Conservation (phyloP, 1,140 invertebrate genomes). For the Aphelinus certus region DNA sequence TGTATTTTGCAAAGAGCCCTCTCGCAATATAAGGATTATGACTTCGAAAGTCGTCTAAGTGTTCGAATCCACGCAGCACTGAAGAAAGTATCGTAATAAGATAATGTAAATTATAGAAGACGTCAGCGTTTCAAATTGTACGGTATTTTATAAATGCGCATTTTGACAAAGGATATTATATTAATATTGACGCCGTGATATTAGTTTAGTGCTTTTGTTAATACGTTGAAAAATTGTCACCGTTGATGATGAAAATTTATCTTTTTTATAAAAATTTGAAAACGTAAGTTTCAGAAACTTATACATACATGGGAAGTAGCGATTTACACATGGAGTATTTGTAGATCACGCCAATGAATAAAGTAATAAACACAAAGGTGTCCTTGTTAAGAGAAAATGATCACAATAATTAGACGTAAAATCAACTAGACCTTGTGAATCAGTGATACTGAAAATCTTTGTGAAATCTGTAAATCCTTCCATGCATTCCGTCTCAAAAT, state of each 20-base stretch:
- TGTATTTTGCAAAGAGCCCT: conserved; percentile 62
- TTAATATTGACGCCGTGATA: conserved; percentile 13
- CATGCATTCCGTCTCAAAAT: background rate
- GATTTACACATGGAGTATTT: background rate
- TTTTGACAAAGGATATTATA: background rate
- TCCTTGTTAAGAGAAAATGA: too few species aligned
- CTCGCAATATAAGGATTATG: conserved; percentile 72
- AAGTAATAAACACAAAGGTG: too few species aligned
- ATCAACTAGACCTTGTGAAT: too few species aligned
- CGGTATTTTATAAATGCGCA: conserved; percentile 19
- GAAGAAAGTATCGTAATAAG: conserved; percentile 52
- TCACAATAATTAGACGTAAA: too few species aligned
- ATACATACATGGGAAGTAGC: too few species aligned
- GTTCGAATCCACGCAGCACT: conserved; percentile 72
- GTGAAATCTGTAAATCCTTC: background rate
- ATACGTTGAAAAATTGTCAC: background rate
- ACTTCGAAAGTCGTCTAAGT: conserved; percentile 74
- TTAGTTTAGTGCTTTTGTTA: conserved; percentile 25
- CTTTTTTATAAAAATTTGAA: conserved; percentile 23
- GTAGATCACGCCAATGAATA: too few species aligned
- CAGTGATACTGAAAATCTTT: too few species aligned
- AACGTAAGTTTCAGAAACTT: background rate
- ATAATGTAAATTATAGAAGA: background rate
- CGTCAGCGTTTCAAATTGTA: background rate
- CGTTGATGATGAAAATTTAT: background rate